Evolutionary conservation across 2,888 invertebrate species (phyloP).

Genomic region (Tridacna gigas): DNA sequence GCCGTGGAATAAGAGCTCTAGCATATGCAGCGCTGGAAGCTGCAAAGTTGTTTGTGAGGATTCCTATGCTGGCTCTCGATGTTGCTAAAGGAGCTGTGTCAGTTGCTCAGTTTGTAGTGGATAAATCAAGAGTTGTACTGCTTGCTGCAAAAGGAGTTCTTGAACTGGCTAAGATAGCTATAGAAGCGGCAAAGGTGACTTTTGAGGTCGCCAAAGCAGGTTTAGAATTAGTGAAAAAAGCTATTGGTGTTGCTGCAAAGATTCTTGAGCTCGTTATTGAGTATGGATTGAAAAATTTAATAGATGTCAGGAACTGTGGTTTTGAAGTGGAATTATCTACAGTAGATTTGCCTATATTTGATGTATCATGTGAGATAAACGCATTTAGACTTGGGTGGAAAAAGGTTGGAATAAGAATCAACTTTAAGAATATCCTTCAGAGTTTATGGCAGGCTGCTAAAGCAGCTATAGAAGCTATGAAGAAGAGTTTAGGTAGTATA

Average conservation of each 20-base stretch:
- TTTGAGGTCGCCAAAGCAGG: conserved; percentile 43
- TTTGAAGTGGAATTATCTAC: conserved; percentile 51
- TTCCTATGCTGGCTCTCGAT: conserved; percentile 55
- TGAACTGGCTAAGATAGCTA: conserved; percentile 38
- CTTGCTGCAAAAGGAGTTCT: conserved; percentile 38
- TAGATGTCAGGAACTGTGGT: conserved; percentile 57
- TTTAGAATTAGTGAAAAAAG: conserved; percentile 47
- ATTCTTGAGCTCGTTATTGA: conserved; percentile 44
- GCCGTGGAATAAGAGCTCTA: conserved; percentile 45
- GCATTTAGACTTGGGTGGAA: conserved; percentile 48
- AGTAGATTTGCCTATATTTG: conserved; percentile 38
- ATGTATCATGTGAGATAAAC: conserved; percentile 56
- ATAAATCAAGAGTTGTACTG: conserved; percentile 56
- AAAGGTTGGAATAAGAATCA: conserved; percentile 28
- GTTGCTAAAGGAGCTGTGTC: conserved; percentile 52
- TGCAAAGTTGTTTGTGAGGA: conserved; percentile 49
- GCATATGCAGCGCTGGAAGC: conserved; percentile 55
- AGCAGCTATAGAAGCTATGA: conserved; percentile 33
- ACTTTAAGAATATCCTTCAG: conserved; percentile 40
- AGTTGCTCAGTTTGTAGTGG: conserved; percentile 57
- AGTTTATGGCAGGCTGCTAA: conserved; percentile 45
- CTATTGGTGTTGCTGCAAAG: conserved; percentile 27
- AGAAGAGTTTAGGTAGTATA: neutral
- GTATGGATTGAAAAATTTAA: conserved; percentile 35
- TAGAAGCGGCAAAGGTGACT: conserved; percentile 36